These are phyloP conservation scores for Pharmacophagus antenor DNA, from an alignment of 2,888 invertebrate species.

Conservation along the genomic window DNA sequence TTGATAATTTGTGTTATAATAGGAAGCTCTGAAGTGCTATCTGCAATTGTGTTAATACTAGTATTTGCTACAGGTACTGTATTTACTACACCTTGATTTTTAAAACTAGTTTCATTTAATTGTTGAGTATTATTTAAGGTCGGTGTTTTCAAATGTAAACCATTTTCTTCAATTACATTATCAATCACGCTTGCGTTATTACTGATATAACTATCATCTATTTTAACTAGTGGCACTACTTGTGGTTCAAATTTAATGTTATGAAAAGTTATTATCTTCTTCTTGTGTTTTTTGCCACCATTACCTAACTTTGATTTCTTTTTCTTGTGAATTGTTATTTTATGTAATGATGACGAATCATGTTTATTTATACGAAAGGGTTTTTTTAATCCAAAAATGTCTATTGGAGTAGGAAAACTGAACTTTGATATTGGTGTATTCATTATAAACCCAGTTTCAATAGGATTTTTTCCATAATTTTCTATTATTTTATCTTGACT, in stretches of 20 bases:
- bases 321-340: constrained; percentile 65
- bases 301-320: constrained; percentile 56
- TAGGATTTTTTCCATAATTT: constrained; percentile 44
- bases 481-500: constrained; percentile 39
- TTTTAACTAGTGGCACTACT: constrained; percentile 41
- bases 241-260: constrained; percentile 54
- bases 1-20: constrained; percentile 50
- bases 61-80: constrained; percentile 35
- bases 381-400: constrained; percentile 52
- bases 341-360: constrained; percentile 50
- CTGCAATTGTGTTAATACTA: constrained; percentile 45
- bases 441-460: constrained; percentile 46
- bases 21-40: constrained; percentile 36
- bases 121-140: constrained; percentile 31
- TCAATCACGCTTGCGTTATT: constrained; percentile 33
- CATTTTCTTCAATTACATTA: constrained; percentile 21
- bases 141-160: constrained; percentile 31
- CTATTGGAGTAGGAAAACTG: constrained; percentile 58
- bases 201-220: constrained; percentile 39
- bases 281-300: constrained; percentile 60
- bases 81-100: constrained; percentile 31
- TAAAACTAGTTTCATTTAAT: constrained; percentile 33
- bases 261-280: constrained; percentile 59
- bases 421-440: constrained; percentile 57
- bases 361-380: constrained; percentile 39